Base-by-base conservation (phyloP, 1,140 invertebrate genomes). In the Phocides pigmalion region DNA sequence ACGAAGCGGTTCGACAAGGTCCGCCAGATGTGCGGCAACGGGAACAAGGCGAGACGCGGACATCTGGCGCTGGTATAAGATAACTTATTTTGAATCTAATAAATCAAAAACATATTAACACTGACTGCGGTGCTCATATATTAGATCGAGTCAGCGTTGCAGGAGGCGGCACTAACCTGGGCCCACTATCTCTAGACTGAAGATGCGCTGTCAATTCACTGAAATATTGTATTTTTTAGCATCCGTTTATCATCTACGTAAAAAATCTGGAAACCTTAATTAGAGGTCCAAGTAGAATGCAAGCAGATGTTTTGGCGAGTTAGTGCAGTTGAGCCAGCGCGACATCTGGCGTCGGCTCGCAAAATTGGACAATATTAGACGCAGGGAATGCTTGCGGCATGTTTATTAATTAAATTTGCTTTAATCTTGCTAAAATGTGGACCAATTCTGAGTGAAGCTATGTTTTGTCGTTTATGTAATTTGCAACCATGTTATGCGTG, bases 321-420 rank as follows among this genome's bases (percentile, higher is more conserved):
- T 49, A 49, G 46, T 49, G 46, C 46, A 49, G 46, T 49, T 49
- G 46, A 49, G 22, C 22, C 22, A 5, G 14, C 3, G 44, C 46
- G 46, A 49, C 46, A 49, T 49, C 46, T 49, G 46, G 46, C 6
- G 44, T 22, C 44, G n/a, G 46, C 20, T 49, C 12, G 14, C 20
- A 19, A 49, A 22, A 25, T 49, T 49, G 20, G 46, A 49, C 46
- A 49, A 49, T 49, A 49, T 49, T 49, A 49, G 46, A 49, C 46
- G 28, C 46, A 22, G 46, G 16, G 46, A 49, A 49, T 49, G 22
- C 28, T 49, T 49, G 46, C 46, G 46, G 46, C 22, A 11, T 49
- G 46, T 49, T 28, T 17, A 49, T 49, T 49, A 49, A 49, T 49
- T 49, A 49, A 49, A 49, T 49, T 17, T 46, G 42, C 19, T 22